Evolutionary conservation across 2,888 invertebrate species (phyloP).

Genomic region (Oegoconia quadripuncta): DNA sequence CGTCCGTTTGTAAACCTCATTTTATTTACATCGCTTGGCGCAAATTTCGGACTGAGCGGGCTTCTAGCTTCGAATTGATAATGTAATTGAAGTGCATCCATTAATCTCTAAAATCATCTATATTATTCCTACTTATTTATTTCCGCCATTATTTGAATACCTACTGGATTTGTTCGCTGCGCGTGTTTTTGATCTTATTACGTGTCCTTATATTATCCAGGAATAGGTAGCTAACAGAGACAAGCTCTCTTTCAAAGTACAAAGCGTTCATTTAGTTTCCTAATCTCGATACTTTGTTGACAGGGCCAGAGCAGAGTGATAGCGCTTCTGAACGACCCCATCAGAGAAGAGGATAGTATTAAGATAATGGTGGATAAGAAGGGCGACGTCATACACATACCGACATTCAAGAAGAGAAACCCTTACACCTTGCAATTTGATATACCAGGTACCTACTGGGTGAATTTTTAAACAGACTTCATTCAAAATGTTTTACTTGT

Average conservation of each 20-base stretch:
- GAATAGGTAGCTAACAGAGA: too few species aligned
- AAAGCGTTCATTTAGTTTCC: slow-evolving; percentile 1
- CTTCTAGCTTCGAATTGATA: too few species aligned
- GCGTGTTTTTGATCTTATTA: too few species aligned
- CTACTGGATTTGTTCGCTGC: too few species aligned
- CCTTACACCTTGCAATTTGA: slow-evolving; percentile 91
- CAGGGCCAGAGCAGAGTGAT: slow-evolving; percentile 91
- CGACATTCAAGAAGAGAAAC: slow-evolving; percentile 87
- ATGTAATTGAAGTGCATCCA: too few species aligned
- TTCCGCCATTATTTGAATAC: too few species aligned
- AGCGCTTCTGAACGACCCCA: slow-evolving; percentile 87
- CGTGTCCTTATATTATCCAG: too few species aligned
- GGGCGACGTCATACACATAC: slow-evolving; percentile 87
- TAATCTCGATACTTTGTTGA: slow-evolving; percentile 27
- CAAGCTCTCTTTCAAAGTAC: not conserved
- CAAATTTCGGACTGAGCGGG: too few species aligned
- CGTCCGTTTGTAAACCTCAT: too few species aligned
- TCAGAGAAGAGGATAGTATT: slow-evolving; percentile 86
- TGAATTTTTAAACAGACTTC: not conserved
- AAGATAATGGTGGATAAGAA: slow-evolving; percentile 89
- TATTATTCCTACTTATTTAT: too few species aligned
- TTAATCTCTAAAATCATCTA: too few species aligned
- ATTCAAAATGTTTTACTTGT: not conserved
- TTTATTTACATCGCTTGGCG: too few species aligned
- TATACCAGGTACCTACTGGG: slow-evolving; percentile 80